A percentile compares a stretch with the other conserved stretches of the same genome.
Evolutionary conservation across 2,113 vertebrate species (phyloP).

Genomic region (Xiphorhynchus elegans): DNA sequence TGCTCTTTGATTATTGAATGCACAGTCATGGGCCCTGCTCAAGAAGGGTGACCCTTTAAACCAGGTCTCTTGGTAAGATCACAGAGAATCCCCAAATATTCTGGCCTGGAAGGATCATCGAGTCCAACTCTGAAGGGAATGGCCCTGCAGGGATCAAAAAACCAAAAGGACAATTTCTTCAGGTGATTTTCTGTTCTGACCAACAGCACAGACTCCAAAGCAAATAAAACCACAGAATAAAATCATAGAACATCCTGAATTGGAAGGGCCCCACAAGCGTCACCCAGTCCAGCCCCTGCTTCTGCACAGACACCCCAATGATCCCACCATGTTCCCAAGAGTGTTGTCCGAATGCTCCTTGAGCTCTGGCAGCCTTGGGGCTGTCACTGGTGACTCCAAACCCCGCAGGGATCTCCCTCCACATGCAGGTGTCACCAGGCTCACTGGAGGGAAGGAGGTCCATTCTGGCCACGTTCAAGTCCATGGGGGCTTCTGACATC

Average conservation of each 20-base stretch:
- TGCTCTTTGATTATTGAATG: background rate
- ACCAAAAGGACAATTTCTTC: background rate
- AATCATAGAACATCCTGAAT: background rate
- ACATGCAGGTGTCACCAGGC: background rate
- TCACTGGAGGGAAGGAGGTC: background rate
- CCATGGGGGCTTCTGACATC: background rate
- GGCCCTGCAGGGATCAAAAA: background rate
- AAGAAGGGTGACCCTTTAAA: background rate
- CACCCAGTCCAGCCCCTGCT: background rate
- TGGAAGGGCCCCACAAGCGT: background rate
- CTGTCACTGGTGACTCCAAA: background rate
- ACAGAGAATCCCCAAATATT: background rate
- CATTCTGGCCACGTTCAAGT: background rate
- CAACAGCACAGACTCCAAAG: background rate
- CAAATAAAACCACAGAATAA: background rate
- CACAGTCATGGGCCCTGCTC: background rate
- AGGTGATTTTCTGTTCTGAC: background rate
- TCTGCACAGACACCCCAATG: background rate
- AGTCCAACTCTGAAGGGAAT: background rate
- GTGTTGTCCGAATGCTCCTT: accelerated
- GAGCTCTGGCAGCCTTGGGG: background rate
- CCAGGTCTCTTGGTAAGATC: background rate
- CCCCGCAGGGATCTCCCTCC: background rate
- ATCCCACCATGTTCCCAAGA: background rate
- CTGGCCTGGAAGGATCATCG: background rate